Conservation (phyloP, 2,888 invertebrate species). For the Macrostomum cliftonense region DNA sequence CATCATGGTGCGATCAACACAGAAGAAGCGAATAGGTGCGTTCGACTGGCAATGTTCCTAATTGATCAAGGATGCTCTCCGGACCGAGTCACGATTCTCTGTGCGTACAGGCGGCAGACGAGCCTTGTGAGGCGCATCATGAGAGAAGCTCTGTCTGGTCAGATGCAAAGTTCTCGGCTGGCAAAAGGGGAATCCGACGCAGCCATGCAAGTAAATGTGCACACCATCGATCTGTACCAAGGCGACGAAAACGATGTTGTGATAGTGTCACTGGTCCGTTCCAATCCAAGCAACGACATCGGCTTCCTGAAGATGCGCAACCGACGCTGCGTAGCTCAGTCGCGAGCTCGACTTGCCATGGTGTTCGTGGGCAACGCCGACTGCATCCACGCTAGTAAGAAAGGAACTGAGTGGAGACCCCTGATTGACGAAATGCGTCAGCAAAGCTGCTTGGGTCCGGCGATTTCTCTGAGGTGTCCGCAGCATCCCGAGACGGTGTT, state of each 20-base stretch:
- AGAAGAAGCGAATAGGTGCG: slow-evolving; percentile 11
- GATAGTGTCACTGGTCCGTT: slow-evolving; percentile 20
- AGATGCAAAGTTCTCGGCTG: no score
- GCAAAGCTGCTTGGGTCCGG: no score
- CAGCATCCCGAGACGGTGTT: no score
- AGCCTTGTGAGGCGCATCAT: neutral
- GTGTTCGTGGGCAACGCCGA: slow-evolving; percentile 12
- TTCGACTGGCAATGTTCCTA: slow-evolving; percentile 11
- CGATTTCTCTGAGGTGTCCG: no score
- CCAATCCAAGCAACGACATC: slow-evolving; percentile 18
- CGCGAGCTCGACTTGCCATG: slow-evolving; percentile 13
- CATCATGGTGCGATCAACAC: slow-evolving; percentile 9
- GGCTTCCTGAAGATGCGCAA: slow-evolving; percentile 28
- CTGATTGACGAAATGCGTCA: no score
- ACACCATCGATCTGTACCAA: slow-evolving; percentile 20
- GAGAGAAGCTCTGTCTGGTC: no score
- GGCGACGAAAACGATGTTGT: slow-evolving; percentile 24
- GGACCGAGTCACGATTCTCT: slow-evolving; percentile 11
- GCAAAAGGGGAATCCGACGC: no score
- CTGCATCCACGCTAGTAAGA: slow-evolving; percentile 1
- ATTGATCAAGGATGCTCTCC: slow-evolving; percentile 12
- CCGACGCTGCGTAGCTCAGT: slow-evolving; percentile 26
- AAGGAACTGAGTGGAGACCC: no score
- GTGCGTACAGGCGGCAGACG: slow-evolving; percentile 13
- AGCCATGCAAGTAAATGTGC: neutral